Conservation (phyloP, 2,888 invertebrate genomes). For the Drosophila demipolita region DNA sequence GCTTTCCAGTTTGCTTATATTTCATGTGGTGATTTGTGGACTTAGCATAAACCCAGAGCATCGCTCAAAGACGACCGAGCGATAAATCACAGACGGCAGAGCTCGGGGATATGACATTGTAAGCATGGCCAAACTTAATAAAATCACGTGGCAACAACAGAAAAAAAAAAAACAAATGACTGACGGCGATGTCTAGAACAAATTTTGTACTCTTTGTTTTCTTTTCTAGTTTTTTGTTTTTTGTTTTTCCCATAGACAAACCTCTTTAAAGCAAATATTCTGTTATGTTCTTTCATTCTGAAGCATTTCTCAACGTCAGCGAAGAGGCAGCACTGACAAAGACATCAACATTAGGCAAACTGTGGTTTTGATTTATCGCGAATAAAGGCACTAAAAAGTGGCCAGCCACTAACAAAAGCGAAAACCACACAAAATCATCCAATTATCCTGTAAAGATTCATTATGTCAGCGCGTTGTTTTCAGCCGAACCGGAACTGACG, state of each 20-base stretch:
- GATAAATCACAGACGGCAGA: constrained; percentile 63
- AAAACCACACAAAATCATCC: constrained; percentile 67
- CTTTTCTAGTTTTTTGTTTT: not conserved
- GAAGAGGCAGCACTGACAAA: constrained; percentile 12
- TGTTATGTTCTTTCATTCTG: constrained; percentile 19
- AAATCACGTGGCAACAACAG: constrained; percentile 53
- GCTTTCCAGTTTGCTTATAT: constrained; percentile 59
- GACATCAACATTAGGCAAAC: constrained; percentile 35
- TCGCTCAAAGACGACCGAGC: constrained; percentile 51
- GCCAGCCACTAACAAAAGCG: constrained; percentile 9
- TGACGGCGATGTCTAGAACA: constrained; percentile 18
- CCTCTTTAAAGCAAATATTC: constrained; percentile 56
- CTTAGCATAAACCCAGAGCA: constrained; percentile 61
- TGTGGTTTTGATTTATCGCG: constrained; percentile 68
- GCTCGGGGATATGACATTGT: constrained; percentile 54
- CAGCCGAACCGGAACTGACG: constrained; percentile 53
- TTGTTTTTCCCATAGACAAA: not conserved
- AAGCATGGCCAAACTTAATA: constrained; percentile 66
- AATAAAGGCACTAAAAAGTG: constrained; percentile 24
- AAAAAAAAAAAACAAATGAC: constrained; percentile 50
- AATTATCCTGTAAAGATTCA: constrained; percentile 80
- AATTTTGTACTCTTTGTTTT: not conserved
- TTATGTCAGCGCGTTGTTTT: constrained; percentile 69
- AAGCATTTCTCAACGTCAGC: constrained; percentile 70
- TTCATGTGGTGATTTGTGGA: constrained; percentile 74